Conservation (phyloP, 2,888 invertebrate genomes). For the Gastracanthus pulcherrimus region DNA sequence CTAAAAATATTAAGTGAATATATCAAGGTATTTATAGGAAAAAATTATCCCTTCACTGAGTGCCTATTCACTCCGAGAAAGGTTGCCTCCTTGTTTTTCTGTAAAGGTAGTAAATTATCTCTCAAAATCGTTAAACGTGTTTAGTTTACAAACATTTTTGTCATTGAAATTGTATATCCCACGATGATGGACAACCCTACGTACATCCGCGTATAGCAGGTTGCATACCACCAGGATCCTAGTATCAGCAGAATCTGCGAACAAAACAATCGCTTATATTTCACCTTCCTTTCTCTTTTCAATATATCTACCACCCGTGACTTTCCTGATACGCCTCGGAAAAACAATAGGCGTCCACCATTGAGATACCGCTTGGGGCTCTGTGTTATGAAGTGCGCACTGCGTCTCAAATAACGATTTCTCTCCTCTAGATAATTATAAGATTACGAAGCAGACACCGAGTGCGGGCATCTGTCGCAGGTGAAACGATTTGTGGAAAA, state of each 20-base stretch:
- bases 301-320: background rate
- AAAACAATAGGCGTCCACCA: slow-evolving; percentile 11
- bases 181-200: background rate
- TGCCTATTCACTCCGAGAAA: no score
- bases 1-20: no score
- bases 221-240: background rate
- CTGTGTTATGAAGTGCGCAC: background rate
- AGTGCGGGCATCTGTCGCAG: background rate
- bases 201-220: background rate
- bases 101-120: no score
- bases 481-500: slow-evolving; percentile 17
- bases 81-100: no score
- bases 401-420: background rate
- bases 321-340: background rate
- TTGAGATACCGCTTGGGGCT: background rate
- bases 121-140: no score
- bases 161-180: background rate
- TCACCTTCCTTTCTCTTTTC: background rate
- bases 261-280: background rate
- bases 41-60: no score
- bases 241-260: background rate
- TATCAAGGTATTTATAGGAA: no score
- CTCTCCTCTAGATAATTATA: background rate
- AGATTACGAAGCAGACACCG: background rate
- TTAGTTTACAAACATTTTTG: background rate